Conservation (phyloP, 1,140 invertebrate genomes). For the Zaprionus camerounensis region DNA sequence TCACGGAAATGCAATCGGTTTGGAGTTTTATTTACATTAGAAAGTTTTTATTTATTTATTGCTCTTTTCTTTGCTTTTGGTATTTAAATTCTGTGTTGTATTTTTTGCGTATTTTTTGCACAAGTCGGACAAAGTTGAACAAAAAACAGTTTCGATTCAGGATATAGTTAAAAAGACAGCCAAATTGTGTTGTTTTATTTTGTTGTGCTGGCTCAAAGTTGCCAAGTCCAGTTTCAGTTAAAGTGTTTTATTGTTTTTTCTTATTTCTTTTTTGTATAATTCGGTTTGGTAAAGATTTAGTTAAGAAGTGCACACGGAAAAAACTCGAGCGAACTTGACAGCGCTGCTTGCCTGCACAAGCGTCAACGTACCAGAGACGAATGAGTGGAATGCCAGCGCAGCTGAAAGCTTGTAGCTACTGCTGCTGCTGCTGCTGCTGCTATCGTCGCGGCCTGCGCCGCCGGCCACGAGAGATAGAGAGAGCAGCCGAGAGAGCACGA, state of each 20-base stretch:
- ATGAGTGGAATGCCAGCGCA: constrained; percentile 73
- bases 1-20: constrained; percentile 42
- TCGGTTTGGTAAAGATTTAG: constrained; percentile 31
- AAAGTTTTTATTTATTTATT: constrained; percentile 55
- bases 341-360: constrained; percentile 63
- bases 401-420: constrained; percentile 61
- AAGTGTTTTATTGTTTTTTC: background rate
- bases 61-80: constrained; percentile 30
- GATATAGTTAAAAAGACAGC: constrained; percentile 15
- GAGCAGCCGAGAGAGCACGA: background rate
- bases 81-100: constrained; percentile 35
- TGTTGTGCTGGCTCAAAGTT: constrained; percentile 32
- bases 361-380: constrained; percentile 76
- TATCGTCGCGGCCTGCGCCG: background rate
- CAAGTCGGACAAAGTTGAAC: constrained; percentile 39
- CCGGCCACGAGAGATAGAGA: constrained; percentile 21
- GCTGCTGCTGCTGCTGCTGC: constrained; percentile 1
- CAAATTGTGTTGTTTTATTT: constrained; percentile 25
- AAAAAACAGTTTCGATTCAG: constrained; percentile 34
- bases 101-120: constrained; percentile 32
- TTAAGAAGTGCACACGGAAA: constrained; percentile 75
- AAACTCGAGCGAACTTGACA: constrained; percentile 54
- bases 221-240: constrained; percentile 44
- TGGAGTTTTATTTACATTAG: constrained; percentile 59
- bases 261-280: constrained; percentile 20